Evolutionary conservation across 2,113 vertebrate species (phyloP).

Genomic region (Paratilapia polleni): DNA sequence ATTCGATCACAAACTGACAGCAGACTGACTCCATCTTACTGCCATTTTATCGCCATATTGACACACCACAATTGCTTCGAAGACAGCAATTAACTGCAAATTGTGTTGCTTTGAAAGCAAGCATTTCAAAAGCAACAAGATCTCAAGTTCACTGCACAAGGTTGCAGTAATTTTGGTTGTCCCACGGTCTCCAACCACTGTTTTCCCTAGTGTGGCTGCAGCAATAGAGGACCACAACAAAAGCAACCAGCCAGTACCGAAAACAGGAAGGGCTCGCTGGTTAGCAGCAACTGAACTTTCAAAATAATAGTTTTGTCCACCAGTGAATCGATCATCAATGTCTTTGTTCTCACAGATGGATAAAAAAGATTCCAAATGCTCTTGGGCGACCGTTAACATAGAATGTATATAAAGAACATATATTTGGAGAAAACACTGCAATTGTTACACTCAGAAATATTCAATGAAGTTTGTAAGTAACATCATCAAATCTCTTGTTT

Average conservation of each 20-base stretch:
- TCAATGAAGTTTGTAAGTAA: neutral
- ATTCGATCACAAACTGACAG: too few species aligned
- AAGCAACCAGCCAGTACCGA: too few species aligned
- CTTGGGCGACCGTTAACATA: neutral
- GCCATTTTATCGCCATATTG: too few species aligned
- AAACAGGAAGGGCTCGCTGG: too few species aligned
- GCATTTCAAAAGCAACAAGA: neutral
- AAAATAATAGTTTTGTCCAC: too few species aligned
- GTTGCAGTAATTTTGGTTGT: neutral
- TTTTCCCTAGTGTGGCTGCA: neutral
- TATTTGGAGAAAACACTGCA: neutral
- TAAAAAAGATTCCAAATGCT: neutral
- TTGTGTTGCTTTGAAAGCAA: neutral
- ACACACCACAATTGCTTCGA: too few species aligned
- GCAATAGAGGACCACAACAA: too few species aligned
- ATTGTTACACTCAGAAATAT: neutral
- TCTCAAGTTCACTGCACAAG: neutral
- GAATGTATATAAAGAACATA: rapidly evolving
- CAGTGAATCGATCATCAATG: too few species aligned
- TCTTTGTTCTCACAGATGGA: too few species aligned
- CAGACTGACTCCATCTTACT: too few species aligned
- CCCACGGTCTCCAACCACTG: neutral
- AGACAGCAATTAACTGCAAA: too few species aligned
- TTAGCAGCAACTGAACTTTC: too few species aligned
- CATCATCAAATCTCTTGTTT: neutral